These are phyloP conservation scores for Thunnus thynnus DNA, from an alignment of 2,113 vertebrate species.

Conservation along the genomic window DNA sequence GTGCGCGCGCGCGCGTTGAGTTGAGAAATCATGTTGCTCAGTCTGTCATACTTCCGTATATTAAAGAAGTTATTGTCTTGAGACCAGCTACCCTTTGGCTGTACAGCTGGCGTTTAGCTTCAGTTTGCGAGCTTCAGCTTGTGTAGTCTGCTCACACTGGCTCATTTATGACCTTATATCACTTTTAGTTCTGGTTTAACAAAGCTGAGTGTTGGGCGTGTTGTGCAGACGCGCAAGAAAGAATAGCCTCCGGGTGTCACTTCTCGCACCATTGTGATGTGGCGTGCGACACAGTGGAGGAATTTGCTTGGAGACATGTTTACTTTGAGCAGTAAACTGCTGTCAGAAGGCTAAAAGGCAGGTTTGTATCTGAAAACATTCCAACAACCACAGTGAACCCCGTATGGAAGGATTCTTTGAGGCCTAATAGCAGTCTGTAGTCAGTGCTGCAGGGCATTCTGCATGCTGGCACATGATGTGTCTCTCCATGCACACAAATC, in stretches of 20 bases:
- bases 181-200: not conserved
- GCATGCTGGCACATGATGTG: not conserved
- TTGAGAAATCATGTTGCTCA: not conserved
- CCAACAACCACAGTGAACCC: not conserved
- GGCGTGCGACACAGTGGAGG: constrained; percentile 27
- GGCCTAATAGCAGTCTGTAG: not conserved
- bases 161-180: not conserved
- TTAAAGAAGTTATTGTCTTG: not conserved
- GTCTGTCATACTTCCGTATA: constrained; percentile 20
- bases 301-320: constrained; percentile 16
- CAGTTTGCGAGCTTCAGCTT: too few relatives aligned
- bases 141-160: too few relatives aligned
- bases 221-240: constrained; percentile 23
- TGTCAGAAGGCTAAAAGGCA: constrained; percentile 2
- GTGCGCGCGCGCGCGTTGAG: not conserved
- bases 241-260: constrained; percentile 49
- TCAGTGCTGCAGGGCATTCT: constrained; percentile 3
- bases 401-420: not conserved
- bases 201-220: constrained; percentile 19
- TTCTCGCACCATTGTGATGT: constrained; percentile 53
- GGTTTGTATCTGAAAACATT: not conserved
- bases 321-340: not conserved
- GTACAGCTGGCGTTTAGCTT: not conserved
- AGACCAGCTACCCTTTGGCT: not conserved
- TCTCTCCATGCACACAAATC: too few relatives aligned